Conservation (phyloP, 2,113 vertebrate species). For the Catagonus wagneri region DNA sequence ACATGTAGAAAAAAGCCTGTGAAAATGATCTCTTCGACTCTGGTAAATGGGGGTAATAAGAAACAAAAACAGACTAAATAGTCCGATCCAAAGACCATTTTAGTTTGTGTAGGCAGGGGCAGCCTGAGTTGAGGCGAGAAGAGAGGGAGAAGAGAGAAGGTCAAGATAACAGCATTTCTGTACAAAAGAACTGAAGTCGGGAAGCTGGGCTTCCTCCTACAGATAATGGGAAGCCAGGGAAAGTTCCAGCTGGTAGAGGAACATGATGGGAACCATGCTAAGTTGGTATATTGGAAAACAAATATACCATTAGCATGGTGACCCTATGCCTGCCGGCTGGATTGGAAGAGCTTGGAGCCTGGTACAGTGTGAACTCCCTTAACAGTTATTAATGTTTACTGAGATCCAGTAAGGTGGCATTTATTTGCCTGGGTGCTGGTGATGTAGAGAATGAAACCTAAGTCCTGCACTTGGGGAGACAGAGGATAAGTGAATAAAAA, state of each 20-base stretch:
- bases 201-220: not conserved
- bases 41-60: not conserved
- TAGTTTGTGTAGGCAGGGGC: not conserved
- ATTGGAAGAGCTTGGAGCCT: not conserved
- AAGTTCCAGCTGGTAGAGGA: not conserved
- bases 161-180: not conserved
- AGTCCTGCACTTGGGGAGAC: not conserved
- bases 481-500: not conserved
- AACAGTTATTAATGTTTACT: not conserved
- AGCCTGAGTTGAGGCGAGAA: not conserved
- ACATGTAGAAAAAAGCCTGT: not conserved
- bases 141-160: not conserved
- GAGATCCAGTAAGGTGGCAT: not conserved
- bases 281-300: not conserved
- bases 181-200: not conserved
- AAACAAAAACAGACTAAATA: not conserved
- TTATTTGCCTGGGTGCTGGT: not conserved
- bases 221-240: not conserved
- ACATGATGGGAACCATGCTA: not conserved
- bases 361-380: not conserved
- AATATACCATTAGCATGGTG: not conserved
- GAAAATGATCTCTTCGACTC: not conserved
- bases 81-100: not conserved
- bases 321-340: not conserved
- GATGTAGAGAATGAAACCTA: not conserved